Evolutionary conservation across 1,140 invertebrate species (phyloP), one percentile per base, ranked within the genome.

Genomic region (Sarcophaga peregrina): DNA sequence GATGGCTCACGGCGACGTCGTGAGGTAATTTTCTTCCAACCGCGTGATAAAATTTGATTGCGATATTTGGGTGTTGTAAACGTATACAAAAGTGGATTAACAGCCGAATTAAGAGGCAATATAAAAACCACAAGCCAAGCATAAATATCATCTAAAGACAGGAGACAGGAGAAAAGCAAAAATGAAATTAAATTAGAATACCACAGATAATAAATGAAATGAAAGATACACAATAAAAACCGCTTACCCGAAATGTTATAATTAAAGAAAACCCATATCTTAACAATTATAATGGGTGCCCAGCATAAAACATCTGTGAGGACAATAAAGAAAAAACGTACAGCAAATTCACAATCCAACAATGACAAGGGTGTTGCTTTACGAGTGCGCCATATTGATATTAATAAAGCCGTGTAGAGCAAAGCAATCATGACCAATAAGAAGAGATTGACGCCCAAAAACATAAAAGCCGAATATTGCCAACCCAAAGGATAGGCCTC

Each of bases 21-120:
- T 11, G 89, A 85, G 7, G 89, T 90, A 0, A 90, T 88, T 85
- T 90, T 90, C 72, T 90, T 88, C 89, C 89, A 90, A 76, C 89
- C 89, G 0, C 88, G 85, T 58, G 87, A 46, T 11, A 90, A 84
- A 7, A 93, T 85, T 85, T 92, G 91, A 86, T 92, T 91, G 5
- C 92, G 91, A 87, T 93, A 94, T 86, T 94, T 94, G 0, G 94
- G 93, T 6, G 95, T 95, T 0, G 95, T 95, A 80, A 96, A 95
- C 8, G 95, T 96, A 86, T 96, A 96, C 0, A 96, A 90, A 2
- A 96, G 87, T 1, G 95, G 95, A 90, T 96, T 96, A 0, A 96
- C 91, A 0, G 95, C 95, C 0, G 95, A 95, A 88, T 96, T 96
- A 0, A 96, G 92, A 0, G 96, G 96, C 9, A 96, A 86, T 68